Conservation (phyloP, 2,113 vertebrate species). For the Neoarius graeffei region DNA sequence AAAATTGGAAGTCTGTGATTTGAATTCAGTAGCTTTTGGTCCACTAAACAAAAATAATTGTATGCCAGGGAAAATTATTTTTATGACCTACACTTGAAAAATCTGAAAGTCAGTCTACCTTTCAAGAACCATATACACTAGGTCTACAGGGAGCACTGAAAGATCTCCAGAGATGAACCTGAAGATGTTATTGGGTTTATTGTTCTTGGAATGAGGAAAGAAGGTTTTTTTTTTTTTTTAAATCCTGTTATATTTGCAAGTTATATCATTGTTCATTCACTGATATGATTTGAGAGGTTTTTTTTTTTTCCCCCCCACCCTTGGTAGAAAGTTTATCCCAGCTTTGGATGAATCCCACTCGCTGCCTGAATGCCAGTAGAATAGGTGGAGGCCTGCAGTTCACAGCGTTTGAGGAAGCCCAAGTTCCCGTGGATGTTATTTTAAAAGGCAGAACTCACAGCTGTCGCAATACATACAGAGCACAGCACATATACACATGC, state of each 20-base stretch:
- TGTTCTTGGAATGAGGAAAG: not conserved
- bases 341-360: not conserved
- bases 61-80: too few relatives aligned
- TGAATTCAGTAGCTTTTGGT: too few relatives aligned
- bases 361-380: slow-evolving; percentile 40
- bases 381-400: slow-evolving; percentile 60
- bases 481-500: not conserved
- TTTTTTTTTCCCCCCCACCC: too few relatives aligned
- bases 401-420: slow-evolving; percentile 70
- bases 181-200: not conserved
- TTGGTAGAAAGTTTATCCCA: not conserved
- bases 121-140: not conserved
- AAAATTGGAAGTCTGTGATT: too few relatives aligned
- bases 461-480: slow-evolving; percentile 69
- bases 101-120: too few relatives aligned
- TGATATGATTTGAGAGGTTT: too few relatives aligned
- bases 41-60: too few relatives aligned
- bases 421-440: slow-evolving; percentile 78
- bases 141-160: not conserved
- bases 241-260: not conserved
- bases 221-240: not conserved
- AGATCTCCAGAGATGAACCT: not conserved
- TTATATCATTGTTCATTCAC: not conserved
- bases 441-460: slow-evolving; percentile 68
- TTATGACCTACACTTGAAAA: too few relatives aligned